Percentiles rank a stretch among this genome's conserved stretches.
phyloP scores from a whole-genome alignment of 2,888 invertebrate species.

The Apotomis turbidana region DNA sequence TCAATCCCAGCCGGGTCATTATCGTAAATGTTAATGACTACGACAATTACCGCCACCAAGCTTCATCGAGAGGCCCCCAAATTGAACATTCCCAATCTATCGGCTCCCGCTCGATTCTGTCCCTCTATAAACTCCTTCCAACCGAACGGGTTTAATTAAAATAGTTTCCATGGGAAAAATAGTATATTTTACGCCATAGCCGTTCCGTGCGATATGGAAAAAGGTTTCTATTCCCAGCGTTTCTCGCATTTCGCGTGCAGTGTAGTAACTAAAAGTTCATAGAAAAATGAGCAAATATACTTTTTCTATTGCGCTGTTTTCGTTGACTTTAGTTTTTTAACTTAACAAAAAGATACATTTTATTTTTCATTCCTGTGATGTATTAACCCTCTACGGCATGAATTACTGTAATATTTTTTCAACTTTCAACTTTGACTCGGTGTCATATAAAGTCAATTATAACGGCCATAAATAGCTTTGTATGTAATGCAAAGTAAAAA shows the following conservation, averaged over 20 bases:
- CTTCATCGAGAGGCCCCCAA: constrained; percentile 66
- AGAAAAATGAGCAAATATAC: constrained; percentile 42
- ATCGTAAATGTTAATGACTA: constrained; percentile 82
- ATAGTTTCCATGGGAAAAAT: constrained; percentile 76
- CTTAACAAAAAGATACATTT: constrained; percentile 9
- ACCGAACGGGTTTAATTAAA: constrained; percentile 75
- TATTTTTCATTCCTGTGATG: constrained; percentile 5
- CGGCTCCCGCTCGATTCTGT: constrained; percentile 65
- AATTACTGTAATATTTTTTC: no score
- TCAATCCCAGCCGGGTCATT: constrained; percentile 74
- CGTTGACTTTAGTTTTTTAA: constrained; percentile 19
- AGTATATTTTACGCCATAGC: constrained; percentile 47
- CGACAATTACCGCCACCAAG: constrained; percentile 74
- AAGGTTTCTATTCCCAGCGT: constrained; percentile 44
- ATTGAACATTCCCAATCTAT: constrained; percentile 77
- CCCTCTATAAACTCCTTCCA: constrained; percentile 75
- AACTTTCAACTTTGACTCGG: no score
- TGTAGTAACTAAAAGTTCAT: constrained; percentile 44
- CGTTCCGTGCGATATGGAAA: constrained; percentile 44
- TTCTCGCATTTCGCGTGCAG: constrained; percentile 43
- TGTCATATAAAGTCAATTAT: no score
- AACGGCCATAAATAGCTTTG: no score
- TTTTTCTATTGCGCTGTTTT: constrained; percentile 37
- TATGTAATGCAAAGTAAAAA: not conserved
- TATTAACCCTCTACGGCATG: not conserved